Evolutionary conservation across 2,797 vertebrate species (phyloP).

Genomic region (Melanitta fusca): DNA sequence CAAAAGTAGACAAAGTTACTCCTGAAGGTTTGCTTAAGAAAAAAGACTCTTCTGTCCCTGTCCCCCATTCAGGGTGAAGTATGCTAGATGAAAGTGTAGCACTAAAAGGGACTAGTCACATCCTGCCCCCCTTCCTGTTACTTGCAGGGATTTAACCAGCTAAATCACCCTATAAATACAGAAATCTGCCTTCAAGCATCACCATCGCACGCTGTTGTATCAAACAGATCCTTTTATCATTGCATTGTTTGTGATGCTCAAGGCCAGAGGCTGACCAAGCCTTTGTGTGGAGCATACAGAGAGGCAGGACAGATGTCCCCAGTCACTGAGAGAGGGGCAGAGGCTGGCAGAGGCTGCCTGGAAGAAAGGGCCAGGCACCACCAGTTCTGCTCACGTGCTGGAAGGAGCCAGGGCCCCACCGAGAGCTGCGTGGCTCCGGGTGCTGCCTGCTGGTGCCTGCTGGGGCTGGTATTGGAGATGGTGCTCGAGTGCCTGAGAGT

Average conservation of each 20-base stretch:
- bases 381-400: neutral
- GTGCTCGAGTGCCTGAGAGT: neutral
- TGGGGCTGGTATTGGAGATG: neutral
- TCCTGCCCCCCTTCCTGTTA: neutral
- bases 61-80: constrained; percentile 1
- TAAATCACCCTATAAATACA: neutral
- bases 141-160: neutral
- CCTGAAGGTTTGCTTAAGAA: constrained; percentile 42
- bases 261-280: neutral
- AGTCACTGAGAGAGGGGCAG: neutral
- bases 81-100: neutral
- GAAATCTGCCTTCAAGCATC: neutral
- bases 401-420: neutral
- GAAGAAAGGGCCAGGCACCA: neutral
- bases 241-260: neutral
- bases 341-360: neutral
- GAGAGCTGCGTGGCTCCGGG: neutral
- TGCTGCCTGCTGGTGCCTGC: neutral
- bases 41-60: neutral
- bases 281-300: neutral
- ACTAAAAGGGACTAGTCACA: neutral
- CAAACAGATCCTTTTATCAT: neutral
- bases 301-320: neutral
- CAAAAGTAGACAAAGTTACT: constrained; percentile 54
- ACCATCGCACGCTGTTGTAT: neutral